Evolutionary conservation across 2,888 invertebrate species (phyloP).

Genomic region (Macropis europaea): DNA sequence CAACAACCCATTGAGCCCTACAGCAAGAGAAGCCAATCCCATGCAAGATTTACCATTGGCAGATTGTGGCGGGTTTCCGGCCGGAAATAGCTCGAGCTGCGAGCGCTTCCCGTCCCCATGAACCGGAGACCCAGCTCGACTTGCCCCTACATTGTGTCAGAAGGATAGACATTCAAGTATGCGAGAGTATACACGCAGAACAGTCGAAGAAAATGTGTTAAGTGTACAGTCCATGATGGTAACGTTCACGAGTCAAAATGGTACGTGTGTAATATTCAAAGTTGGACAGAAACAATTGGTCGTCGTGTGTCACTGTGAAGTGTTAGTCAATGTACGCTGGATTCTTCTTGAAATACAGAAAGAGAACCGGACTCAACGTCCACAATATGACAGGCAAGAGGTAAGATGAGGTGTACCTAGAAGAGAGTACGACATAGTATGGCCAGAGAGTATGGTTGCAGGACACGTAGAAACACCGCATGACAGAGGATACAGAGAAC

Average conservation of each 20-base stretch:
- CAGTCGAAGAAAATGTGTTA: slow-evolving; percentile 35
- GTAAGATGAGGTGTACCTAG: slow-evolving; percentile 24
- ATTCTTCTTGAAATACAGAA: background rate
- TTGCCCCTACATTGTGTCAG: slow-evolving; percentile 78
- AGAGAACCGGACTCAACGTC: background rate
- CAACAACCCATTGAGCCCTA: slow-evolving; percentile 16
- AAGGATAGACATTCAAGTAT: slow-evolving; percentile 78
- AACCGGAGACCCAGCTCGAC: slow-evolving; percentile 84
- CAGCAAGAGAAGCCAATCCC: slow-evolving; percentile 61
- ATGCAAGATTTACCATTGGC: slow-evolving; percentile 87
- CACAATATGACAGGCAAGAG: slow-evolving; percentile 1
- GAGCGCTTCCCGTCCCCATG: slow-evolving; percentile 87
- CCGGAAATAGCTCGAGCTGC: slow-evolving; percentile 86
- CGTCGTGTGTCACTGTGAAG: background rate
- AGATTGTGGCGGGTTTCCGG: slow-evolving; percentile 85
- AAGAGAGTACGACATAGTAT: slow-evolving; percentile 27
- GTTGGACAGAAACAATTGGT: background rate
- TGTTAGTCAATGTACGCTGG: background rate
- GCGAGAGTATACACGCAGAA: slow-evolving; percentile 68
- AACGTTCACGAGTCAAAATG: background rate
- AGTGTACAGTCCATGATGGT: slow-evolving; percentile 7
- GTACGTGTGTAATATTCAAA: background rate
- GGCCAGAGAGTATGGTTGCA: slow-evolving; percentile 27
- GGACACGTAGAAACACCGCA: slow-evolving; percentile 42
- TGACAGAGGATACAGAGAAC: slow-evolving; percentile 44